A percentile compares a stretch with the other conserved stretches of the same genome.
Conservation (phyloP, 2,113 vertebrate species). For the Ahaetulla prasina region DNA sequence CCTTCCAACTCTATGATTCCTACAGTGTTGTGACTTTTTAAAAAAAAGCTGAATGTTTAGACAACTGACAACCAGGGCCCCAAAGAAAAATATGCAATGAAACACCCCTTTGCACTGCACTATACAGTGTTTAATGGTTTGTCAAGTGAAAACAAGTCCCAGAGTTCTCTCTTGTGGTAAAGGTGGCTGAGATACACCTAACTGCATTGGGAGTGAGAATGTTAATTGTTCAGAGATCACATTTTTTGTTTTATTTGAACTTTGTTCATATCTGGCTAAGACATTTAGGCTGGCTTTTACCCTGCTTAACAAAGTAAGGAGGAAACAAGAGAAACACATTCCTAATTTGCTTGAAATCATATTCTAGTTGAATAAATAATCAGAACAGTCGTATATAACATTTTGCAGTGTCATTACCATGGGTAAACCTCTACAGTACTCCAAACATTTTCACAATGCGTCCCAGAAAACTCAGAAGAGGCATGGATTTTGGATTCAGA, state of each 20-base stretch:
- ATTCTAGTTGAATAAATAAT: not conserved
- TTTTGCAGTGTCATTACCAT: not conserved
- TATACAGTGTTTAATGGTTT: conserved; percentile 2
- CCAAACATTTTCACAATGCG: not conserved
- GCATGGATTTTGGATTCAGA: not conserved
- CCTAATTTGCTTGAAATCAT: not conserved
- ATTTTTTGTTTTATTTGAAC: not conserved
- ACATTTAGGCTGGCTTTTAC: not conserved
- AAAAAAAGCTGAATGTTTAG: not conserved
- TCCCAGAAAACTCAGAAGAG: not conserved
- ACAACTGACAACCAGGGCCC: not conserved
- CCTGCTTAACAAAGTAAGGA: not conserved
- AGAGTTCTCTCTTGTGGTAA: not conserved
- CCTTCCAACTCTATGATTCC: not conserved
- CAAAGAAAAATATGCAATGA: not conserved
- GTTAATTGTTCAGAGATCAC: not conserved
- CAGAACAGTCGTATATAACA: not conserved
- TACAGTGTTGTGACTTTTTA: not conserved
- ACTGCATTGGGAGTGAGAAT: not conserved
- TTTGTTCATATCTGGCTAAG: not conserved
- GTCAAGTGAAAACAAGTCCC: conserved; percentile 37
- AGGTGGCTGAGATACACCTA: not conserved
- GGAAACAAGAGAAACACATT: not conserved
- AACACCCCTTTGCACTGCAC: not conserved
- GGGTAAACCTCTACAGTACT: not conserved